A percentile compares a stretch with the other conserved stretches of the same genome.
Evolutionary conservation across 2,113 vertebrate genomes (phyloP).

Genomic region (Vidua chalybeata): DNA sequence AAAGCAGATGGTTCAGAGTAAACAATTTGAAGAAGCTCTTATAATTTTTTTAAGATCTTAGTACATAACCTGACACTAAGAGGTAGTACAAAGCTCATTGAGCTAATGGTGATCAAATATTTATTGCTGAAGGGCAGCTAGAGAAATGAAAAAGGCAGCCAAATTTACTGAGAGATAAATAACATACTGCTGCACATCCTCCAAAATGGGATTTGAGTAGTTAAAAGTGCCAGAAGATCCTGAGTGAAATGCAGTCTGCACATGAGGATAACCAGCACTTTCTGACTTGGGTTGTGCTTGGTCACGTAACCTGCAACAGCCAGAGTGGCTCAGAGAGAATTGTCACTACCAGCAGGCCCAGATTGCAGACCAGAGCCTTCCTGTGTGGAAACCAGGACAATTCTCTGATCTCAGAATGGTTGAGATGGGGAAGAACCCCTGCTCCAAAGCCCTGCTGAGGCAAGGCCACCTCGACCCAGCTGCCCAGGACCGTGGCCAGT

Average conservation of each 20-base stretch:
- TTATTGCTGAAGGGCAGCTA: background rate
- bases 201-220: background rate
- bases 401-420: background rate
- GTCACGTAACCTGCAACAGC: background rate
- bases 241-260: background rate
- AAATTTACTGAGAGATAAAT: background rate
- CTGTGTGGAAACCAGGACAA: background rate
- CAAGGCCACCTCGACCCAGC: background rate
- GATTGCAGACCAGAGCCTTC: background rate
- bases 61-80: background rate
- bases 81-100: constrained; percentile 12
- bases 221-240: background rate
- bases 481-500: background rate
- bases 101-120: background rate
- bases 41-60: constrained; percentile 52
- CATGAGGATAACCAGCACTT: background rate
- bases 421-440: background rate
- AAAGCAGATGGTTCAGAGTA: constrained; percentile 68
- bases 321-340: background rate
- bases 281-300: background rate
- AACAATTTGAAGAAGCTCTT: constrained; percentile 60
- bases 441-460: background rate
- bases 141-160: background rate
- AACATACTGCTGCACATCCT: background rate
- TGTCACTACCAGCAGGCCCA: background rate